Evolutionary conservation across 2,888 invertebrate genomes (phyloP).

Genomic region (Pheosia tremula): DNA sequence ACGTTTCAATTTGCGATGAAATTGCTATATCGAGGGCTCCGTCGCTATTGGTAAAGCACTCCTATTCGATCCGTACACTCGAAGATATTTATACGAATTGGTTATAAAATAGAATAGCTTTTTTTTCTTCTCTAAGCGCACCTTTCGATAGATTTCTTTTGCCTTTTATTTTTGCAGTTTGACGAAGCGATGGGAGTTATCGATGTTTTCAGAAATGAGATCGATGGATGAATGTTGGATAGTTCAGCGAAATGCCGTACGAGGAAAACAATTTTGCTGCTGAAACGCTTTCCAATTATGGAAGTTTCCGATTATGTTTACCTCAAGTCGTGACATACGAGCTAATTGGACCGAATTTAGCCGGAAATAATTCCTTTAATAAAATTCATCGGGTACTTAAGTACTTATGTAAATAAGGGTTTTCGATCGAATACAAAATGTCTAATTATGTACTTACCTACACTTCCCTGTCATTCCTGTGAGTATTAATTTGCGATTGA

Average conservation of each 20-base stretch:
- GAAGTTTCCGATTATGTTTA: slow-evolving; percentile 12
- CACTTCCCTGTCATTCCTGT: too few species aligned
- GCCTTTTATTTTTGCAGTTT: slow-evolving; percentile 20
- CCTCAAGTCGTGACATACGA: slow-evolving; percentile 6
- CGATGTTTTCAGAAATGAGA: background rate
- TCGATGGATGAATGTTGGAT: background rate
- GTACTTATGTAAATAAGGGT: background rate
- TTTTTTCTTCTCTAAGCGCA: slow-evolving; percentile 18
- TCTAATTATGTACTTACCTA: background rate
- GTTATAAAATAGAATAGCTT: slow-evolving; percentile 36
- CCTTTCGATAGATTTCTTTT: slow-evolving; percentile 13
- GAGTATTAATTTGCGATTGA: too few species aligned
- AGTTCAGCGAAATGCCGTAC: slow-evolving; percentile 11
- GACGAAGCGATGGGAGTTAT: background rate
- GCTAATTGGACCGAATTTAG: background rate
- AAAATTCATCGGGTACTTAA: background rate
- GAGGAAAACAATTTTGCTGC: slow-evolving; percentile 11
- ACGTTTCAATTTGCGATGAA: slow-evolving; percentile 53
- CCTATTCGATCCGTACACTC: slow-evolving; percentile 9
- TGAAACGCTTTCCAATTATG: slow-evolving; percentile 19
- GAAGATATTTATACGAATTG: slow-evolving; percentile 40
- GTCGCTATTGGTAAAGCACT: slow-evolving; percentile 40
- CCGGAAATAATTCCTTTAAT: background rate
- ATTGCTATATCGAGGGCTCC: slow-evolving; percentile 48
- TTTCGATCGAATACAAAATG: background rate